Conservation (phyloP, 2,888 invertebrate genomes). For the Drosophila testacea region DNA sequence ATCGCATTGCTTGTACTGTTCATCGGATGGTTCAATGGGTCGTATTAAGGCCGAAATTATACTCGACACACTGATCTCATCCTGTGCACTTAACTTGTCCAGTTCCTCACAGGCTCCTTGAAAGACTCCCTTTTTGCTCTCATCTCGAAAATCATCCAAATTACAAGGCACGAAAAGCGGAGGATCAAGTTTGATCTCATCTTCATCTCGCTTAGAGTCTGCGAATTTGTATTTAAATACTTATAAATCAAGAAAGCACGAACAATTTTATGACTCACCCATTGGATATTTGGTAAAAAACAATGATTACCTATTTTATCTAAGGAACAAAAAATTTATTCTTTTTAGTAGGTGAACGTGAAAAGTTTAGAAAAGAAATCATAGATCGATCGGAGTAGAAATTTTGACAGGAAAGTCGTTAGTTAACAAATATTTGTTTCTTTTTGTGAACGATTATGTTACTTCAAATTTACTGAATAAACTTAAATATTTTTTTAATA, state of each 20-base stretch:
- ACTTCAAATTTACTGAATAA: too few relatives aligned
- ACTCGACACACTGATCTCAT: slow-evolving; percentile 82
- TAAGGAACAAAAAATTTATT: slow-evolving; percentile 21
- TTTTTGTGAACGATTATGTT: too few relatives aligned
- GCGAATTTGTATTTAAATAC: background rate
- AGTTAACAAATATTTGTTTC: too few relatives aligned
- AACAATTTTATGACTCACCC: slow-evolving; percentile 8
- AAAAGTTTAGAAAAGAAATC: slow-evolving; percentile 5
- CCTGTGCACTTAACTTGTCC: slow-evolving; percentile 68
- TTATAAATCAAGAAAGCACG: background rate
- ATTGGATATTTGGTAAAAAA: slow-evolving; percentile 4
- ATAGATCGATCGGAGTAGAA: background rate
- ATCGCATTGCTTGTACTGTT: slow-evolving; percentile 54
- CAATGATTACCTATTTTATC: background rate
- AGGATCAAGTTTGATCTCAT: slow-evolving; percentile 44
- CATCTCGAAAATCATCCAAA: slow-evolving; percentile 39
- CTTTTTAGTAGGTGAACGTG: background rate
- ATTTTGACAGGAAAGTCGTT: slow-evolving; percentile 2
- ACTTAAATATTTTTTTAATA: too few relatives aligned
- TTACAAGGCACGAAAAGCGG: slow-evolving; percentile 69
- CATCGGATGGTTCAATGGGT: slow-evolving; percentile 67
- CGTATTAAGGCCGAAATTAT: slow-evolving; percentile 75
- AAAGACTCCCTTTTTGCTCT: slow-evolving; percentile 6
- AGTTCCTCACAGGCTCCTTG: slow-evolving; percentile 57
- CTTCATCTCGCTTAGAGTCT: background rate